Base-by-base conservation (phyloP, 1,140 invertebrate species). In the Bicyclus anynana region DNA sequence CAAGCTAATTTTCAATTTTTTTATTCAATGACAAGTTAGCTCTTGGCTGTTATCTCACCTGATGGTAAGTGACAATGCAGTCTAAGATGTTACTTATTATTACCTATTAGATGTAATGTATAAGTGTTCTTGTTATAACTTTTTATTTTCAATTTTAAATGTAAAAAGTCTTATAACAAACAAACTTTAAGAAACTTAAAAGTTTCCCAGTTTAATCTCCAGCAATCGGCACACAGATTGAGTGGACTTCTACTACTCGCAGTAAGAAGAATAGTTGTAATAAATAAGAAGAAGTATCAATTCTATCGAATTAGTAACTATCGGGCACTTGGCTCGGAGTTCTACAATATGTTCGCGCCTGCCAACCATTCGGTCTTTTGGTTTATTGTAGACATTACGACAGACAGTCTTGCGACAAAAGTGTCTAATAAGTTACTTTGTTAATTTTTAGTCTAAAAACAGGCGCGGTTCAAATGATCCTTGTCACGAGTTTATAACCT, bases 221-320 rank as follows among this genome's bases (percentile, higher is more conserved):
- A 60, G 51, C 58, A 44, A 54, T 53, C 51, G 33, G 20, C 46
- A 21, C 49, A 20, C 26, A 33, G 57, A 53, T 59, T 59, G 57
- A 50, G 55, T 46, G 48, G 23, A 52, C 42, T 59, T 26, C 48
- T 51, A 29, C 16, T 40, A n/a, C n/a, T n/a, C n/a, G n/a, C n/a
- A 20, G 46, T 42, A 53, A 58, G 55, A 63, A 27, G 55, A 47
- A 63, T 53, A 46, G 55, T 38, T 48, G 61, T 63, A 63, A 63
- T 63, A 63, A 63, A 63, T 63, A 58, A 63, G 51, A 48, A 58
- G 52, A 58, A 63, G 61, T 63, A 63, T 58, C 61, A 63, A 53
- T 63, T 63, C 55, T 40, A 53, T 53, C 51, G 61, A 63, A 63
- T 63, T 63, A 63, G 61, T 63, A 58, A 58, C 54, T 63, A 58